These are phyloP conservation scores for Scopus umbretta DNA, from an alignment of 2,113 vertebrate species.

Conservation along the genomic window DNA sequence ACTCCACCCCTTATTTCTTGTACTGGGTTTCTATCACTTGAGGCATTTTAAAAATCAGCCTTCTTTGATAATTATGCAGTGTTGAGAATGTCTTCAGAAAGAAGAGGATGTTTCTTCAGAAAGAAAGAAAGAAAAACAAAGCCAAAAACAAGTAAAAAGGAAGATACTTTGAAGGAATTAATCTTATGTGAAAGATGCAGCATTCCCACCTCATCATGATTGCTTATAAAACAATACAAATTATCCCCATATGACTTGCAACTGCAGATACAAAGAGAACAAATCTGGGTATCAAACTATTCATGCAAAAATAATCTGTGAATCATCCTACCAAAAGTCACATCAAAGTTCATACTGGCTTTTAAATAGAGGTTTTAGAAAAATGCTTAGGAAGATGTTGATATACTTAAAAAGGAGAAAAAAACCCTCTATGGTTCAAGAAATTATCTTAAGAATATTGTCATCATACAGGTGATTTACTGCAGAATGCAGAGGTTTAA, in stretches of 20 bases:
- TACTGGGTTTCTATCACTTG: not conserved
- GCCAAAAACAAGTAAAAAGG: not conserved
- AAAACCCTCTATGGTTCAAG: not conserved
- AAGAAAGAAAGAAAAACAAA: not conserved
- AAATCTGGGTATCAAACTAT: not conserved
- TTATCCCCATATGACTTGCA: not conserved
- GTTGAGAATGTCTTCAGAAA: not conserved
- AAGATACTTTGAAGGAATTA: not conserved
- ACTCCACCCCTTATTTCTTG: not conserved
- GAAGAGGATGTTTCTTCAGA: not conserved
- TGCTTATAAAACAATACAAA: slow-evolving; percentile 4
- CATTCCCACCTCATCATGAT: not conserved
- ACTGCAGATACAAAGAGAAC: not conserved
- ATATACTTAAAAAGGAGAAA: not conserved
- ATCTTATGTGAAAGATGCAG: not conserved
- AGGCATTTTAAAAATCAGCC: not conserved
- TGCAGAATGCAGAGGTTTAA: not conserved
- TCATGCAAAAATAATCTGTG: slow-evolving; percentile 8
- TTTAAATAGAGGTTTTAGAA: not conserved
- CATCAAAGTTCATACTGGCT: not conserved
- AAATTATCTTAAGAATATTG: not conserved
- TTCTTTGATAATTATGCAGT: not conserved
- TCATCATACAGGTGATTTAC: not conserved
- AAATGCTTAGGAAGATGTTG: not conserved
- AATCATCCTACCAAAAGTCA: slow-evolving; percentile 35